phyloP scores from a whole-genome alignment of 2,888 invertebrate species.

The Trichopria drosophilae region DNA sequence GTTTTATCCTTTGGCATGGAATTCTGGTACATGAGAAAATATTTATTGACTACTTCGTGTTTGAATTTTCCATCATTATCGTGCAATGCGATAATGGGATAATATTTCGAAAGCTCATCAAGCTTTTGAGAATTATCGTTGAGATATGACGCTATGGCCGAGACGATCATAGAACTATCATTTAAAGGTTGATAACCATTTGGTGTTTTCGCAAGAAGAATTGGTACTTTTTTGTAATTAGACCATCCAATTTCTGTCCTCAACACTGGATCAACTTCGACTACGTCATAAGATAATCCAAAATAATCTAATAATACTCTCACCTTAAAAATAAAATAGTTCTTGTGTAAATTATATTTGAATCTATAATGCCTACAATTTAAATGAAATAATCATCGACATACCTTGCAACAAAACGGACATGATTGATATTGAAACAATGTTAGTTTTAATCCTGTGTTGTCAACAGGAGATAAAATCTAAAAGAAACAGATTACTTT shows the following conservation, averaged over 20 bases:
- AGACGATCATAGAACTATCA: slow-evolving; percentile 94
- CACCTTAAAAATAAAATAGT: slow-evolving; percentile 43
- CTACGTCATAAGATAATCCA: slow-evolving; percentile 91
- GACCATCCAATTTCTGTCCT: slow-evolving; percentile 92
- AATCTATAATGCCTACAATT: slow-evolving; percentile 8
- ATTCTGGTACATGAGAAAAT: slow-evolving; percentile 81
- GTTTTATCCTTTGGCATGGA: slow-evolving; percentile 61
- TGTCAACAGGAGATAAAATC: slow-evolving; percentile 69
- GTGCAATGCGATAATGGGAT: slow-evolving; percentile 71
- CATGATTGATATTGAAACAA: slow-evolving; percentile 97
- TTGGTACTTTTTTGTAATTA: slow-evolving; percentile 91
- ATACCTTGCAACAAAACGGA: slow-evolving; percentile 94
- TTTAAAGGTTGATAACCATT: slow-evolving; percentile 82
- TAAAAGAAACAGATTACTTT: slow-evolving; percentile 58
- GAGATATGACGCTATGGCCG: slow-evolving; percentile 79
- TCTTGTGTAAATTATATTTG: neutral
- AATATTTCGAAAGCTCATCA: slow-evolving; percentile 73
- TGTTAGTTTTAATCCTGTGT: slow-evolving; percentile 74
- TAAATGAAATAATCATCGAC: neutral
- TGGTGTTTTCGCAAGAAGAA: slow-evolving; percentile 74
- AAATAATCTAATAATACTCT: slow-evolving; percentile 88
- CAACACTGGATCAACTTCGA: slow-evolving; percentile 96
- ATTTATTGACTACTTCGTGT: slow-evolving; percentile 82
- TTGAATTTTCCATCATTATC: slow-evolving; percentile 71
- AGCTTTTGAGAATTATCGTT: slow-evolving; percentile 65